Evolutionary conservation across 2,797 vertebrate genomes (phyloP).

Genomic region (Chaenodraco wilsoni): DNA sequence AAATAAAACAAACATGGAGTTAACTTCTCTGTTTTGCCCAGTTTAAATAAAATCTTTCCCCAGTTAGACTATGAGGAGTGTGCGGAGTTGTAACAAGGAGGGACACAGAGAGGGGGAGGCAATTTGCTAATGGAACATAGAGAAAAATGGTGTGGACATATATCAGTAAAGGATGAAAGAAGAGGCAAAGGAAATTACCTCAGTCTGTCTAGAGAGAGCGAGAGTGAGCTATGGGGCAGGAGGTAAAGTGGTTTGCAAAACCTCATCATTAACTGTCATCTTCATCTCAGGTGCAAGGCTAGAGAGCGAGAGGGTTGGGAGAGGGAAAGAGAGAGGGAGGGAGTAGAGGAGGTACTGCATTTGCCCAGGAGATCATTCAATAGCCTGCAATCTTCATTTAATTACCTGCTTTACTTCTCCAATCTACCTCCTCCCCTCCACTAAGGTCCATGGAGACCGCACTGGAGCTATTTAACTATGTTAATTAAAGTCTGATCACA

Average conservation of each 20-base stretch:
- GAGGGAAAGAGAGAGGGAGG: slow-evolving; percentile 28
- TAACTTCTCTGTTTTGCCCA: slow-evolving; percentile 72
- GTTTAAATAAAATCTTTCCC: slow-evolving; percentile 70
- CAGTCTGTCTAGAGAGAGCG: slow-evolving; percentile 53
- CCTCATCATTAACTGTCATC: slow-evolving; percentile 77
- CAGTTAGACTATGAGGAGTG: slow-evolving; percentile 68
- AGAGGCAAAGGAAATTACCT: slow-evolving; percentile 28
- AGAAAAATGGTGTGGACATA: slow-evolving; percentile 64
- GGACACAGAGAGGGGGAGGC: slow-evolving; percentile 47
- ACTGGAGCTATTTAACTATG: slow-evolving; percentile 71
- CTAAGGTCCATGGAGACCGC: slow-evolving; percentile 63
- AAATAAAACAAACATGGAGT: slow-evolving; percentile 59
- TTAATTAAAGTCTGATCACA: slow-evolving; percentile 81
- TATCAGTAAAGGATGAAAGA: slow-evolving; percentile 51
- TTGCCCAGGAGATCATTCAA: slow-evolving; percentile 74
- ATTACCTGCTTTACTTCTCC: slow-evolving; percentile 69
- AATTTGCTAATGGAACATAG: slow-evolving; percentile 85
- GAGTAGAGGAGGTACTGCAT: slow-evolving; percentile 37
- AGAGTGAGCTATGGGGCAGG: slow-evolving; percentile 54
- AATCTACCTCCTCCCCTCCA: slow-evolving; percentile 13
- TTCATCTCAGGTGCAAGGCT: slow-evolving; percentile 65
- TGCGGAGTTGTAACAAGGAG: slow-evolving; percentile 47
- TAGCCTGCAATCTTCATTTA: slow-evolving; percentile 79
- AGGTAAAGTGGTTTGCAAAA: slow-evolving; percentile 73
- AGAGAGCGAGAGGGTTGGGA: slow-evolving; percentile 24